Evolutionary conservation across 2,113 vertebrate genomes (phyloP), one percentile per base, ranked within the genome.

Genomic region (Oenanthe melanoleuca): DNA sequence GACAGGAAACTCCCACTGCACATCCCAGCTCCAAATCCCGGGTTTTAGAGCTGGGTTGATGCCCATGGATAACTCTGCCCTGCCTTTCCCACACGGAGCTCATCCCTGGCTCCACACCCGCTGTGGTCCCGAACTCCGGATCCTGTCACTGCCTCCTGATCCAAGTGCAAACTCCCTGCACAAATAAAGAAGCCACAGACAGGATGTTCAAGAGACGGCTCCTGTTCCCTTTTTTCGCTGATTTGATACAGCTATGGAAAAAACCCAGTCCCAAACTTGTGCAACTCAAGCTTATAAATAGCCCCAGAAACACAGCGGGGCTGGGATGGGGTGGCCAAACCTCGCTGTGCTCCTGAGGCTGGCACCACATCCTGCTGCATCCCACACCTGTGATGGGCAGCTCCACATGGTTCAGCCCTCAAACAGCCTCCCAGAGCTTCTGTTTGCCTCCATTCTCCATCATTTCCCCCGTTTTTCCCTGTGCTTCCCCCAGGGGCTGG

Each of bases 1-100:
- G 0, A 6, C 53, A 2, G 5, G 1, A 71, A 20, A 33, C 0
- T 92, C 53, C 38, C 52, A 4, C 3, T 0, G 7, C 21, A 3
- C 3, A 16, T 69, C 65, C 59, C 64, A 37, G 64, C 60, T 61
- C 53, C 83, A 28, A 71, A 34, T 10, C 23, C 47, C 20, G 29
- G 2, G 1, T 4, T 52, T 34, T 44, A n/a, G 59, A 44, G 85
- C 53, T 38, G 55, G 40, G 38, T 55, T 81, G 45, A 17, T 52
- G 75, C 57, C 60, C 50, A 2, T 2, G 26, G 73, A 42, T 28
- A 31, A 21, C 11, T 2, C 16, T 14, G 26, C 21, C 38, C 70
- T 37, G 73, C 15, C 33, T 75, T 90, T 90, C 88, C 88, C 94
- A 23, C 22, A 4, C 15, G 24, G 49, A 83, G 38, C 87, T 78